These are phyloP conservation scores for Helicoverpa zea DNA, from an alignment of 1,140 invertebrate genomes.

Conservation along the genomic window DNA sequence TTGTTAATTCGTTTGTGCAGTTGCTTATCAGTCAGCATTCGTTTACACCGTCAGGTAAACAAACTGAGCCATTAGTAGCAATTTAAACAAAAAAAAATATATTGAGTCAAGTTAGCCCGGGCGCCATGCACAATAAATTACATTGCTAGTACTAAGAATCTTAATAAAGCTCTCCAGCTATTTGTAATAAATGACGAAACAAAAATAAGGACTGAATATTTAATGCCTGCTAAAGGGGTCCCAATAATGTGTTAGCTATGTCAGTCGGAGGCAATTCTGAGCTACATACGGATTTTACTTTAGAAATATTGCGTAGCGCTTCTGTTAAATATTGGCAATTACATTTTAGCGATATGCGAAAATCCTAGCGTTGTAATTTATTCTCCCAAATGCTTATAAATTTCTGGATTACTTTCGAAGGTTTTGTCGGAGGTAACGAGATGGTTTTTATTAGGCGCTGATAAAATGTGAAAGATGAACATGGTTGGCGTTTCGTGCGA, in stretches of 20 bases:
- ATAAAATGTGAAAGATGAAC: background rate
- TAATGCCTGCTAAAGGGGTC: constrained; percentile 66
- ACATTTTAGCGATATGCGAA: constrained; percentile 50
- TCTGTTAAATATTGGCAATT: constrained; percentile 51
- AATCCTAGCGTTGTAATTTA: constrained; percentile 49
- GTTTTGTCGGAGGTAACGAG: constrained; percentile 22
- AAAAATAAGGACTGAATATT: constrained; percentile 83
- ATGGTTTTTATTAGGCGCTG: constrained; percentile 23
- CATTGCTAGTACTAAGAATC: constrained; percentile 82
- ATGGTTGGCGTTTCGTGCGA: background rate
- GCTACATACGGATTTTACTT: constrained; percentile 41
- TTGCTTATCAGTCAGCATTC: background rate
- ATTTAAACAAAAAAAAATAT: constrained; percentile 69
- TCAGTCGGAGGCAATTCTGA: constrained; percentile 44
- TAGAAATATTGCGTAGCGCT: constrained; percentile 46
- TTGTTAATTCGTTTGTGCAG: too few species aligned
- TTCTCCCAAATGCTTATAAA: constrained; percentile 46
- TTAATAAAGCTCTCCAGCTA: constrained; percentile 79
- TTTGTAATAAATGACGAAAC: constrained; percentile 86
- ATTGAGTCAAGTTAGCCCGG: constrained; percentile 71
- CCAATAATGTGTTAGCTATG: constrained; percentile 38
- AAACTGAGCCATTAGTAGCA: constrained; percentile 13
- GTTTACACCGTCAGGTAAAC: constrained; percentile 21
- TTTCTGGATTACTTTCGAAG: constrained; percentile 44
- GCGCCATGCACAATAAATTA: constrained; percentile 76